These are phyloP conservation scores for Desmophyllum pertusum DNA, from an alignment of 92 coral and sea anemone genomes.

Conservation along the genomic window DNA sequence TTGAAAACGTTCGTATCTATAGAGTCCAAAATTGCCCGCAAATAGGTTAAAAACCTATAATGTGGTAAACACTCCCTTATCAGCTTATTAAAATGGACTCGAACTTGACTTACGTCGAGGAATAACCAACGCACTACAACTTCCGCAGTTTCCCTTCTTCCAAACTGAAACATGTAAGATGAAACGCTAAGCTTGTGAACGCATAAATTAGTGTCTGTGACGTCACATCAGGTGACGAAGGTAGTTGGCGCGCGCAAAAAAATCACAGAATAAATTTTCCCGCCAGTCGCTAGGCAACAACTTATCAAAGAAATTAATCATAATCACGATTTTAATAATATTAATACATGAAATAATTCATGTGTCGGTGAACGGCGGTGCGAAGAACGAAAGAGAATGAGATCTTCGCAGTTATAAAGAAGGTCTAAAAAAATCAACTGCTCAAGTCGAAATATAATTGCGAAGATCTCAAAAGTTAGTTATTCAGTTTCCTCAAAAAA, in stretches of 20 bases:
- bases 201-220: conserved; percentile 42
- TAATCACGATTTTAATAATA: too few relatives aligned
- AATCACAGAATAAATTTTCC: conserved; percentile 19
- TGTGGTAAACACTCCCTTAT: neutral
- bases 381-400: too few relatives aligned
- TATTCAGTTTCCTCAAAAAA: too few relatives aligned
- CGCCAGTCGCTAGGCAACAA: conserved; percentile 10
- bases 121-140: conserved; percentile 31
- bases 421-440: too few relatives aligned
- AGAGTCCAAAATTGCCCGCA: neutral
- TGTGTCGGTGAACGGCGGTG: too few relatives aligned
- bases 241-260: conserved; percentile 52
- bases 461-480: too few relatives aligned
- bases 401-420: too few relatives aligned
- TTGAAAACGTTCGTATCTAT: conserved; percentile 5
- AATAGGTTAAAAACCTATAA: neutral
- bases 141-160: conserved; percentile 13
- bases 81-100: neutral
- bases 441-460: too few relatives aligned
- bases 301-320: neutral
- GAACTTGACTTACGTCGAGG: conserved; percentile 9
- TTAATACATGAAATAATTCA: too few relatives aligned
- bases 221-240: conserved; percentile 57
- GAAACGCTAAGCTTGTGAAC: conserved; percentile 21
- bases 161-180: conserved; percentile 34